phyloP scores from a whole-genome alignment of 2,113 vertebrate species.

The Rhinogobius similis region DNA sequence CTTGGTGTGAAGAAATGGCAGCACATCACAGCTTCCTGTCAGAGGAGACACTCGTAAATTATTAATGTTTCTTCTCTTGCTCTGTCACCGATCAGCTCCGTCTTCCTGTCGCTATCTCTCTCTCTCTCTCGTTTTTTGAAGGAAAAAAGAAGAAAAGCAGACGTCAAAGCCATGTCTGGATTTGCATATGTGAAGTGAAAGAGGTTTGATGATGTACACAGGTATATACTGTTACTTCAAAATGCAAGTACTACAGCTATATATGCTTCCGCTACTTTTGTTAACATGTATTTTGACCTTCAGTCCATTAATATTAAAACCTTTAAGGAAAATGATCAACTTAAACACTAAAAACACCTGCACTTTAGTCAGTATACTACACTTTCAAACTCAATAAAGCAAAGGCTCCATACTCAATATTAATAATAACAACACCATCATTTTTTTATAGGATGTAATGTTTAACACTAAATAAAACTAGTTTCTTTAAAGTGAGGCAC shows the following conservation, averaged over 20 bases:
- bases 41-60: constrained; percentile 60
- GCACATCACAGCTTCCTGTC: constrained; percentile 47
- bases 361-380: too few species aligned
- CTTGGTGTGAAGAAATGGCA: constrained; percentile 26
- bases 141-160: constrained; percentile 50
- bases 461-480: too few species aligned
- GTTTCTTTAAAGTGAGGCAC: too few species aligned
- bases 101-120: constrained; percentile 30
- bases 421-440: too few species aligned
- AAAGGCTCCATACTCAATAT: too few species aligned
- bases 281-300: background rate
- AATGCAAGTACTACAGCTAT: background rate
- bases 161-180: constrained; percentile 34
- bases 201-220: constrained; percentile 50
- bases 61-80: constrained; percentile 61
- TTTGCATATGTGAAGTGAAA: constrained; percentile 71
- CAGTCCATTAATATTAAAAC: background rate
- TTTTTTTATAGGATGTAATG: too few species aligned
- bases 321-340: too few species aligned
- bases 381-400: too few species aligned
- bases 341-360: too few species aligned
- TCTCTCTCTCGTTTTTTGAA: constrained; percentile 36
- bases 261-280: background rate
- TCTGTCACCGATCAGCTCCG: constrained; percentile 57
- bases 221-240: background rate